These are phyloP conservation scores for Oreohelix idahoensis DNA, from an alignment of 1,140 invertebrate species.

Conservation along the genomic window DNA sequence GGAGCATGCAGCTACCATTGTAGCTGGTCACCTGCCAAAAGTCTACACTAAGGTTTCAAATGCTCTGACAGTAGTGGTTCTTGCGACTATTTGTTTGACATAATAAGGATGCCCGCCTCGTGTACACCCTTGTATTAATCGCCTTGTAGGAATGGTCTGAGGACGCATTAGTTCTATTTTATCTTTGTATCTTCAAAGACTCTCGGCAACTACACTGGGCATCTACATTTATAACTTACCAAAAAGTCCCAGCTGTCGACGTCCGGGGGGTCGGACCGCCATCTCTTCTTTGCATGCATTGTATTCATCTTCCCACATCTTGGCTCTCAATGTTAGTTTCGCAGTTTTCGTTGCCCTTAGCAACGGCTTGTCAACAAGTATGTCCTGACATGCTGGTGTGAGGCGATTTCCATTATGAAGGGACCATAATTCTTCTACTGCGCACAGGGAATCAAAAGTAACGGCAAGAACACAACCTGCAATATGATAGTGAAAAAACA, in stretches of 20 bases:
- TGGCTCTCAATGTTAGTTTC: conserved; percentile 51
- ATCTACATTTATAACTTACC: too few species aligned
- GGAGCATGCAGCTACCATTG: too few species aligned
- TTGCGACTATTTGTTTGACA: too few species aligned
- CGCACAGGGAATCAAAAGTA: conserved; percentile 4
- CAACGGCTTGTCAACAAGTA: conserved; percentile 48
- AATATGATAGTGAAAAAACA: background rate
- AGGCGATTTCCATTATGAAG: background rate
- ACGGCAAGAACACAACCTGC: conserved; percentile 30
- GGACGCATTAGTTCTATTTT: too few species aligned
- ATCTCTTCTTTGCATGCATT: conserved; percentile 53
- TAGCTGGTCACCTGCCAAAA: too few species aligned
- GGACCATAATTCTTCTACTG: conserved; percentile 5
- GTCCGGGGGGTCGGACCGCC: background rate
- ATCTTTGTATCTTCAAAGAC: too few species aligned
- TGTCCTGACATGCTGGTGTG: conserved; percentile 41
- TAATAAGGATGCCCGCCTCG: too few species aligned
- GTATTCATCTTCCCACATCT: conserved; percentile 58
- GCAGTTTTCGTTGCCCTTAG: conserved; percentile 46
- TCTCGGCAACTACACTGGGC: too few species aligned
- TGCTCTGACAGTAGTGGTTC: too few species aligned
- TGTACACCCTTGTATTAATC: too few species aligned
- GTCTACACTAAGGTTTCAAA: too few species aligned
- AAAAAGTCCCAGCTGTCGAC: conserved; percentile 42
- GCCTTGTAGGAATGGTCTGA: too few species aligned